phyloP scores from a whole-genome alignment of 2,113 vertebrate species.

The Xerus inauris region DNA sequence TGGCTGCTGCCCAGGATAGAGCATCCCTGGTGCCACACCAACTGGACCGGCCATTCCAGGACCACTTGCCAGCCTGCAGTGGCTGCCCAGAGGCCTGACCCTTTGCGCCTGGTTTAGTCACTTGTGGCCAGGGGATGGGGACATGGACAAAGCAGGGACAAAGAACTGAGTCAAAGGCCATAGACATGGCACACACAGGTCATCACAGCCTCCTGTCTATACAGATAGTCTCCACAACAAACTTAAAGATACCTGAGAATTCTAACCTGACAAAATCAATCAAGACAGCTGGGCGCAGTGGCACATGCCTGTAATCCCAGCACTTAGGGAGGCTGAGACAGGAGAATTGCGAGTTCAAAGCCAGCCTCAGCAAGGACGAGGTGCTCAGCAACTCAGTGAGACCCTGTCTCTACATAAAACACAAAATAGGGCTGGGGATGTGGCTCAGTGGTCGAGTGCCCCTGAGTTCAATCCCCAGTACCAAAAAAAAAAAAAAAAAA shows the following conservation, averaged over 20 bases:
- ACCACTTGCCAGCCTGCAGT: neutral
- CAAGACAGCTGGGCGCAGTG: too few relatives aligned
- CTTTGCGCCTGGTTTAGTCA: neutral
- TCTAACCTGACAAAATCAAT: neutral
- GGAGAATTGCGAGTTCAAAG: too few relatives aligned
- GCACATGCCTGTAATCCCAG: too few relatives aligned
- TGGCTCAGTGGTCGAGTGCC: too few relatives aligned
- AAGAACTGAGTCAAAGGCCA: neutral
- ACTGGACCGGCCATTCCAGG: neutral
- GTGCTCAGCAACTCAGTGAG: too few relatives aligned
- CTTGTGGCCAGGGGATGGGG: neutral
- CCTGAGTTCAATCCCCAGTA: too few relatives aligned
- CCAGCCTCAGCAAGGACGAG: too few relatives aligned
- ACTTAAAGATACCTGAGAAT: neutral
- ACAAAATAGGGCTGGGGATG: too few relatives aligned
- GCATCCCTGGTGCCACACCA: neutral
- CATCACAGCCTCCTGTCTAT: neutral
- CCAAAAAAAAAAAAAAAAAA: too few relatives aligned
- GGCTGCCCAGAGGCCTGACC: neutral
- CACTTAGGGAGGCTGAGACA: too few relatives aligned
- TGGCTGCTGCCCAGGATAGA: neutral
- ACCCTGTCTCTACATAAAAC: too few relatives aligned
- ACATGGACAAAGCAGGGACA: neutral
- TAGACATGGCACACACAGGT: too few relatives aligned
- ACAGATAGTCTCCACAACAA: neutral